phyloP scores from a whole-genome alignment of 2,888 invertebrate species.

The Ashinkailepas kermadecensis region DNA sequence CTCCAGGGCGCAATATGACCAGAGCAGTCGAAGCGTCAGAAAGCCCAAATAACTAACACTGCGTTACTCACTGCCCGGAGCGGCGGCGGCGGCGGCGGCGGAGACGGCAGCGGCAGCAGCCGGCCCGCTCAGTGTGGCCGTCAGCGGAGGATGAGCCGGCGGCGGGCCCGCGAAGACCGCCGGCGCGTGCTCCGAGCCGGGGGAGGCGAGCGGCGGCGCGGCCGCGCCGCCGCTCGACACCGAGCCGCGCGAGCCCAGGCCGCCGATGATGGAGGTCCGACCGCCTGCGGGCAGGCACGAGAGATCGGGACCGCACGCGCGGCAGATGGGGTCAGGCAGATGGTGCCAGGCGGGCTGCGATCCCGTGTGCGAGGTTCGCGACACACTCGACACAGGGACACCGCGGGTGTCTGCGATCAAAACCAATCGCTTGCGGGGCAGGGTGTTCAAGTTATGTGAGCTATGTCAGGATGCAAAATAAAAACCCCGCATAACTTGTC shows the following conservation, averaged over 20 bases:
- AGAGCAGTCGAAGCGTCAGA: no score
- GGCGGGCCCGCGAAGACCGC: background rate
- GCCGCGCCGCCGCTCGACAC: background rate
- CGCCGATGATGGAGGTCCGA: background rate
- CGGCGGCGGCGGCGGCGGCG: background rate
- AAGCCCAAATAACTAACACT: no score
- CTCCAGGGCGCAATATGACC: no score
- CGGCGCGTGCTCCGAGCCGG: background rate
- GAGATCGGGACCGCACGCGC: background rate
- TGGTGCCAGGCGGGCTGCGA: no score
- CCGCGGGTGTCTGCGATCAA: no score
- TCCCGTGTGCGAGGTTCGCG: no score
- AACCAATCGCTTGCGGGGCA: no score
- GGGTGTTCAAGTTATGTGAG: no score
- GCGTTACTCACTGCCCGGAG: background rate
- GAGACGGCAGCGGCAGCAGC: background rate
- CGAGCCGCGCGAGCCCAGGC: slow-evolving; percentile 2
- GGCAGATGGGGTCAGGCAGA: no score
- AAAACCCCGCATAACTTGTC: no score
- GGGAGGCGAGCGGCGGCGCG: background rate
- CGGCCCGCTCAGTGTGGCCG: background rate
- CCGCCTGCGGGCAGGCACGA: background rate
- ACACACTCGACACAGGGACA: no score
- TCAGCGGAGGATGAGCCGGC: background rate
- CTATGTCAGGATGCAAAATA: no score